Percentiles rank a stretch among this genome's conserved stretches.
phyloP scores from a whole-genome alignment of 2,797 vertebrate species.

The Micrastur ruficollis region DNA sequence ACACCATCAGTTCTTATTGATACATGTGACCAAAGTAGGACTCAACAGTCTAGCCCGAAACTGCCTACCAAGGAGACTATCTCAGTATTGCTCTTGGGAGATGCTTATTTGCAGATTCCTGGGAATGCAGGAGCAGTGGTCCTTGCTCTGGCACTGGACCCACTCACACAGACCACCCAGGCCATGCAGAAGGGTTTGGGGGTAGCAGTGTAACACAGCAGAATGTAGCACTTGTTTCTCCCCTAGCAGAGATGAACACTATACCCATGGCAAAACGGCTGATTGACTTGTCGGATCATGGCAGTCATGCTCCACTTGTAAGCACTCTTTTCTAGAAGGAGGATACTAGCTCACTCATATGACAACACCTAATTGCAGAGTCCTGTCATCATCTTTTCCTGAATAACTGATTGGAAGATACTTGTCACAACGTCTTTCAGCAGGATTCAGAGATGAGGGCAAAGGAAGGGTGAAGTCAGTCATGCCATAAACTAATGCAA shows the following conservation, averaged over 20 bases:
- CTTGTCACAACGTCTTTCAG: not conserved
- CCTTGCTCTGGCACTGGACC: not conserved
- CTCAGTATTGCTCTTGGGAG: not conserved
- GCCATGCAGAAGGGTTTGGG: not conserved
- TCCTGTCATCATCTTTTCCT: not conserved
- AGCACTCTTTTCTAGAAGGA: not conserved
- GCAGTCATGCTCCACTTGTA: not conserved
- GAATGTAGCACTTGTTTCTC: not conserved
- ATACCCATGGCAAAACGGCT: not conserved
- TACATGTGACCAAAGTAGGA: not conserved
- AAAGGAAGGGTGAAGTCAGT: not conserved
- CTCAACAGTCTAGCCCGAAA: not conserved
- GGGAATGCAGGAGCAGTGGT: not conserved
- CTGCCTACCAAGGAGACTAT: not conserved
- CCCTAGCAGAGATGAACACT: not conserved
- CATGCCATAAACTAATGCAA: not conserved
- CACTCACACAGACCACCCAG: not conserved
- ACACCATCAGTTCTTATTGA: not conserved
- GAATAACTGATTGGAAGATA: not conserved
- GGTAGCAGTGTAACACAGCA: not conserved
- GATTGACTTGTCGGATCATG: not conserved
- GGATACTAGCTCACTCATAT: not conserved
- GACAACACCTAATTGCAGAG: not conserved
- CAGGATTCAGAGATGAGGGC: not conserved
- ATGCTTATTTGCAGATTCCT: not conserved